Evolutionary conservation across 2,113 vertebrate species (phyloP), one percentile per base, ranked within the genome.

Genomic region (Sinocyclocheilus grahami): DNA sequence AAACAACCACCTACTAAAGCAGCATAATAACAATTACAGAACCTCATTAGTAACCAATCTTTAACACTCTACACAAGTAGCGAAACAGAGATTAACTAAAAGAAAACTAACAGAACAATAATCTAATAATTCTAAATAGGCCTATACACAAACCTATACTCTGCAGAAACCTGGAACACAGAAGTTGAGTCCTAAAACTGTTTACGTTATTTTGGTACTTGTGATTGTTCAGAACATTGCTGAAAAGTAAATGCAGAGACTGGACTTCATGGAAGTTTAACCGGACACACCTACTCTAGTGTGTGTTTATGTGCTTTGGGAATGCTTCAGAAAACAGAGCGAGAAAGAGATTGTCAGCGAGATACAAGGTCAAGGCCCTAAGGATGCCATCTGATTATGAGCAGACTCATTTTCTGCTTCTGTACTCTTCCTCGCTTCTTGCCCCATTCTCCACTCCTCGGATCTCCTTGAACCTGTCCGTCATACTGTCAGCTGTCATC

Each of bases 391-490:
- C 27, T 71, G 48, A 63, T 85, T 12, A 82, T 51, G 5, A 37
- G 39, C 72, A 82, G 72, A 78, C 63, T 77, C 33, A 71, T 80
- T 76, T 83, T 72, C 81, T 72, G 46, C 62, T 37, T 48, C 46
- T 11, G 42, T 42, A 42, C 42, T 42, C 42, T 42, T 42, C 42
- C 39, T 77, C 76, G 51, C 63, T 37, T 69, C 75, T 83, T 71
- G 78, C 37, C 20, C 58, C 46, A 88, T 71, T 67, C 18, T 60
- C 18, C 20, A 42, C 42, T 62, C 55, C 81, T 71, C 51, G 16
- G 37, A 67, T 84, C 60, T 14, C 62, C 86, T 87, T 87, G 86
- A 83, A 87, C 84, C 42, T 42, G 69, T 83, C 62, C 71, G n/a
- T 75, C 85, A 83, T 78, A 13, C 69, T 86, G 58, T 39, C 42